A percentile compares a stretch with the other conserved stretches of the same genome.
These are phyloP conservation scores for Phalacrocorax pelagicus DNA, from an alignment of 2,113 vertebrate genomes.

Conservation along the genomic window DNA sequence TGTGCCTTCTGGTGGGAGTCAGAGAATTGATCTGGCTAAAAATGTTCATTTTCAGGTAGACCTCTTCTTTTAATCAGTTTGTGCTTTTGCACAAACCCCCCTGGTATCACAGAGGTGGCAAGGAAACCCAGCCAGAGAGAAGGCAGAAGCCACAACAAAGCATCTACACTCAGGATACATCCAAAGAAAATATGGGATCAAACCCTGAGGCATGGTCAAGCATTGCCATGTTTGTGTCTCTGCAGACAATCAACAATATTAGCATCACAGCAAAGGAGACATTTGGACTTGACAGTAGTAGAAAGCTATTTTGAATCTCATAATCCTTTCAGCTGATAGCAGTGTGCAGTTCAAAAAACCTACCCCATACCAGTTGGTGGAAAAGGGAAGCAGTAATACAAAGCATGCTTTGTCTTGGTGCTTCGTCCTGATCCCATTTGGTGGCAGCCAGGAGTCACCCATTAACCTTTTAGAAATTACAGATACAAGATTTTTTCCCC, in stretches of 20 bases:
- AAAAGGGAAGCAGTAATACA: background rate
- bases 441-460: background rate
- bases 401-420: accelerated
- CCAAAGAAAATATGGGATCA: background rate
- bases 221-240: background rate
- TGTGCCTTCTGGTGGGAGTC: background rate
- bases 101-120: background rate
- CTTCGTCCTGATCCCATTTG: background rate
- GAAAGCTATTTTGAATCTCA: background rate
- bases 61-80: background rate
- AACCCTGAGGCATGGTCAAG: background rate
- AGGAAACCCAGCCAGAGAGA: background rate
- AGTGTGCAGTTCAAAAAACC: background rate
- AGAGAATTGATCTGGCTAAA: background rate
- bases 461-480: background rate
- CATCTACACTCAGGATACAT: background rate
- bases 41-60: background rate
- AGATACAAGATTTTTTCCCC: background rate
- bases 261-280: background rate
- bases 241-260: background rate
- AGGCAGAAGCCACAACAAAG: background rate
- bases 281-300: background rate
- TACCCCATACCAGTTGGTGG: background rate
- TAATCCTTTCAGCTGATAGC: background rate
- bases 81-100: background rate